Evolutionary conservation across 2,888 invertebrate species (phyloP), one percentile per base, ranked within the genome.

Genomic region (Ectropis crepuscularia): DNA sequence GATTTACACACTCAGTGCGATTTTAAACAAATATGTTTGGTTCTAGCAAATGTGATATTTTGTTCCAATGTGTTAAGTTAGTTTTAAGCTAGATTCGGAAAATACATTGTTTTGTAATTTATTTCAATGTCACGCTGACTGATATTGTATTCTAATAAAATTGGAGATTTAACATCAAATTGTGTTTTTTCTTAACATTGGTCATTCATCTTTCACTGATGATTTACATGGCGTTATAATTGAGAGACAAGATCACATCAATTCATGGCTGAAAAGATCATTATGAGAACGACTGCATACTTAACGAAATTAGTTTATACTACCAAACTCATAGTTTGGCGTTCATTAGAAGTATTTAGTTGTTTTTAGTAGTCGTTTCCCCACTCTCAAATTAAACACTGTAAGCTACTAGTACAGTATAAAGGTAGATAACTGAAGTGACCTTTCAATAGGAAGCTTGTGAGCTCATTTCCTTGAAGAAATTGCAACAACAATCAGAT

Each of bases 111-210:
- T 74, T 68, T 73, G 72, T 77, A 77, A 80, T 79, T 82, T 82
- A 77, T 82, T 79, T 63, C 68, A 74, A 75, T 72, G 71, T 74
- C 72, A 76, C n/a, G 41, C 16, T 75, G 85, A 83, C 84, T 84
- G 84, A 83, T 84, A 77, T 80, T 81, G 70, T 81, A 82, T 76
- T 76, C 75, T 78, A 82, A 73, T 71, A 74, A 65, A 69, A 70
- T 66, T 45, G 11, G 8, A 42, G 6, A 36, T 43, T 37, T 37
- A 37, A 36, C 5, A 53, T 8, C 7, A 36, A 6, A n/a, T 16
- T 53, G 6, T 16, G 0, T 47, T 12, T 47, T 47, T 47, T 16
- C 16, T 47, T 0, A 47, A 16, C 37, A 45, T 53, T 16, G 7
- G 41, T 41, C 41, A 41, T 41, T 41, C 41, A 41, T 9, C 5